phyloP scores from a whole-genome alignment of 2,113 vertebrate genomes.

The Anas platyrhynchos region DNA sequence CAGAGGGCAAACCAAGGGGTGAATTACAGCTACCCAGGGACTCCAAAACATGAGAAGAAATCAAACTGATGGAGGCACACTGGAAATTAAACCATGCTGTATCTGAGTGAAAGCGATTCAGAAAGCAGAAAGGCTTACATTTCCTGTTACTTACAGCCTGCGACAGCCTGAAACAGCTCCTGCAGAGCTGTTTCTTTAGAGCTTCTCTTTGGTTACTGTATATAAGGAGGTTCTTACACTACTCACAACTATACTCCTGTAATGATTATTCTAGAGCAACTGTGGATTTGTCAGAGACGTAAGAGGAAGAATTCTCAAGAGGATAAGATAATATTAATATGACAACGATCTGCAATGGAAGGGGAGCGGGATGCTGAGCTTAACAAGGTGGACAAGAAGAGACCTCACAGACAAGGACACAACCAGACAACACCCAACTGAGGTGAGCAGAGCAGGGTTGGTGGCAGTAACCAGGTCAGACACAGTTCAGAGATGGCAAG shows the following conservation, averaged over 20 bases:
- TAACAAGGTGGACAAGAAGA: not conserved
- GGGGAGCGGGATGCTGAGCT: not conserved
- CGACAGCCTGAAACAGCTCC: not conserved
- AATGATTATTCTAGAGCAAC: not conserved
- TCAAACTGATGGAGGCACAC: not conserved
- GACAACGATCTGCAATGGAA: not conserved
- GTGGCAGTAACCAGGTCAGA: not conserved
- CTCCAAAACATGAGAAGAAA: not conserved
- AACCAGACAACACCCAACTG: not conserved
- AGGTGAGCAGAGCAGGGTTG: not conserved
- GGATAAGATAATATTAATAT: not conserved
- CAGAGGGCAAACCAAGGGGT: not conserved
- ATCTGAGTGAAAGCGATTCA: not conserved
- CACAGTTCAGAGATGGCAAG: not conserved
- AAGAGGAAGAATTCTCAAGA: not conserved
- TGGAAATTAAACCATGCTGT: not conserved
- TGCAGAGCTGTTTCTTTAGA: not conserved
- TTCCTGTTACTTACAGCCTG: not conserved
- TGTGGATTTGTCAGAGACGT: not conserved
- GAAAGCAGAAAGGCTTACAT: not conserved
- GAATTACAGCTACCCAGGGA: not conserved
- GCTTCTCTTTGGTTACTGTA: not conserved
- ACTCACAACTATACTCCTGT: not conserved
- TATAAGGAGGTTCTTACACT: not conserved
- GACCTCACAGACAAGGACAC: not conserved